A percentile compares a stretch with the other conserved stretches of the same genome.
Evolutionary conservation across 2,888 invertebrate species (phyloP).

Genomic region (Eilema caniola): DNA sequence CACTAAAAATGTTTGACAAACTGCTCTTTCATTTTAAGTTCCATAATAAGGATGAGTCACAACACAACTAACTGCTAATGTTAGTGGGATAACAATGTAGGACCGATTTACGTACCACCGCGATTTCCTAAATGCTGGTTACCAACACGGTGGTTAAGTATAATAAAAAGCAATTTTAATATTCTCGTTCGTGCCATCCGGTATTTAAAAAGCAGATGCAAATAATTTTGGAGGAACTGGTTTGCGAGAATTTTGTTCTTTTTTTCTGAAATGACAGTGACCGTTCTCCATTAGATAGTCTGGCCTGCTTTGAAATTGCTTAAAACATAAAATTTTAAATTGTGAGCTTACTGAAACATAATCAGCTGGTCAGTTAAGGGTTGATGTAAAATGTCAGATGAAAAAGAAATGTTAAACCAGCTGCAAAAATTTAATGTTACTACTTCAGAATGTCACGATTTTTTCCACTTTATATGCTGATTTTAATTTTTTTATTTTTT

Average conservation of each 20-base stretch:
- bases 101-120: slow-evolving; percentile 38
- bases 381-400: neutral
- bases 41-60: slow-evolving; percentile 22
- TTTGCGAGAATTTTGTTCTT: slow-evolving; percentile 34
- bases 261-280: slow-evolving; percentile 28
- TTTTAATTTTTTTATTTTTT: neutral
- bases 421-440: neutral
- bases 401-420: neutral
- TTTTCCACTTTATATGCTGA: neutral
- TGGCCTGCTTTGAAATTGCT: slow-evolving; percentile 13
- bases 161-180: slow-evolving; percentile 66
- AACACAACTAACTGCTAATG: slow-evolving; percentile 24
- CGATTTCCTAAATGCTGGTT: slow-evolving; percentile 54
- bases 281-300: slow-evolving; percentile 36
- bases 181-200: slow-evolving; percentile 63
- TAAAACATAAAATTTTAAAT: slow-evolving; percentile 9
- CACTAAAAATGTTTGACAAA: neutral
- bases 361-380: neutral
- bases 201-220: slow-evolving; percentile 70
- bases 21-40: slow-evolving; percentile 9
- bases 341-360: slow-evolving; percentile 10
- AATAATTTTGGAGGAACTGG: slow-evolving; percentile 57
- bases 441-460: neutral
- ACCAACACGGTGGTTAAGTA: slow-evolving; percentile 60
- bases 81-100: slow-evolving; percentile 39